Percentiles rank a stretch among this genome's conserved stretches.
Conservation (phyloP, 2,113 vertebrate genomes). For the Microcebus griseorufus region DNA sequence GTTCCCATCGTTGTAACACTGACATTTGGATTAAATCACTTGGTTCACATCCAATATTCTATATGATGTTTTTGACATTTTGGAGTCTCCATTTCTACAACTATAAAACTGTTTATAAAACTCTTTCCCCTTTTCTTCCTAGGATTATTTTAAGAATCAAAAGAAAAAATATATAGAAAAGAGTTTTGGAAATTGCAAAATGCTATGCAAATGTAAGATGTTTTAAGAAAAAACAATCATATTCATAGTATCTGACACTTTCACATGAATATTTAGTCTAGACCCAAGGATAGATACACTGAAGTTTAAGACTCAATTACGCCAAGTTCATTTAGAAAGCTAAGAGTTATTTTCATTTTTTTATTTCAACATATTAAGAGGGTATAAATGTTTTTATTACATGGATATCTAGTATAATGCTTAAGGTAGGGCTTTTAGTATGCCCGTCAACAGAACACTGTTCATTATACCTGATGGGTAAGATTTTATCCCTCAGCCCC, state of each 20-base stretch:
- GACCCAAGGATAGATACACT: neutral
- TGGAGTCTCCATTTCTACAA: neutral
- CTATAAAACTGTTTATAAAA: conserved; percentile 12
- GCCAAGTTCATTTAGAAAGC: neutral
- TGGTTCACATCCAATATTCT: neutral
- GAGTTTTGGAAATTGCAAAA: neutral
- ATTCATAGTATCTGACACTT: neutral
- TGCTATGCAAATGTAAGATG: neutral
- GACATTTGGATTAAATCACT: neutral
- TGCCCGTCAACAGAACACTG: too few species aligned
- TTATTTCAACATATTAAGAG: too few species aligned
- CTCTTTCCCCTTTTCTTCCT: neutral
- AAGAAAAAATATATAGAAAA: neutral
- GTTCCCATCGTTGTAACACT: neutral
- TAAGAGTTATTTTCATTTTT: neutral
- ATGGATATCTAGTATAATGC: too few species aligned
- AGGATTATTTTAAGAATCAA: neutral
- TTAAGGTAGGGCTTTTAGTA: too few species aligned
- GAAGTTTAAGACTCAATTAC: neutral
- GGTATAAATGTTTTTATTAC: too few species aligned
- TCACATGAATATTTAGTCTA: neutral
- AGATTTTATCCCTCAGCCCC: too few species aligned
- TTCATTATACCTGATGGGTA: too few species aligned
- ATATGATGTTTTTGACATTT: neutral
- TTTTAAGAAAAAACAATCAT: conserved; percentile 21